Conservation (phyloP, 2,888 invertebrate species). For the Cartodere bifasciata region DNA sequence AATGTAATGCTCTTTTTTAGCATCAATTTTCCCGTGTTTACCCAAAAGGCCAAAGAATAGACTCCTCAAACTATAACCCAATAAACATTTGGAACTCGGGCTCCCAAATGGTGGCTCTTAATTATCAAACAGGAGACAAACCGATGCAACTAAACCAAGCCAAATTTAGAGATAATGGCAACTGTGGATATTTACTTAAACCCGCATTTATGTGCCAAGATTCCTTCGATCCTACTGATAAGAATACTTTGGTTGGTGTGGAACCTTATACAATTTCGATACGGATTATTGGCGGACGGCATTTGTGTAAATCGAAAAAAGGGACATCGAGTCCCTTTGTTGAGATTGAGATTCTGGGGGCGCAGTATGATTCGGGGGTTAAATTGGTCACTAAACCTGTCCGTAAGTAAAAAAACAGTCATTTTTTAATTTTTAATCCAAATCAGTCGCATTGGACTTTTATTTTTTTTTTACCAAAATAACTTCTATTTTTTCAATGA, state of each 20-base stretch:
- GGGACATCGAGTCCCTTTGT: slow-evolving; percentile 85
- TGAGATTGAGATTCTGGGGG: slow-evolving; percentile 81
- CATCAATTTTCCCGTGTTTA: slow-evolving; percentile 88
- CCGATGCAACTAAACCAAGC: slow-evolving; percentile 94
- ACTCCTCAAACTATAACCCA: slow-evolving; percentile 96
- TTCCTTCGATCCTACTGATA: slow-evolving; percentile 66
- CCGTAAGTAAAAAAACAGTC: slow-evolving; percentile 57
- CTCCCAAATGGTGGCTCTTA: slow-evolving; percentile 93
- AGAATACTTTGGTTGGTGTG: slow-evolving; percentile 43
- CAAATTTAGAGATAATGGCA: slow-evolving; percentile 83
- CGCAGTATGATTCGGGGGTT: slow-evolving; percentile 72
- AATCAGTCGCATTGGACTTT: too few species aligned
- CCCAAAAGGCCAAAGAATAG: slow-evolving; percentile 87
- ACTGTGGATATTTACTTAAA: slow-evolving; percentile 84
- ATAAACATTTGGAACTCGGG: slow-evolving; percentile 91
- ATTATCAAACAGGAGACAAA: slow-evolving; percentile 93
- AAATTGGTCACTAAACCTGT: slow-evolving; percentile 78
- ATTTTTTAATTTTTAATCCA: too few species aligned
- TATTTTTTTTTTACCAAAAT: too few species aligned
- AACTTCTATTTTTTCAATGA: too few species aligned
- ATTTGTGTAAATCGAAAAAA: slow-evolving; percentile 70
- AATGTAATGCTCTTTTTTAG: slow-evolving; percentile 21
- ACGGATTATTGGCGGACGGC: slow-evolving; percentile 78
- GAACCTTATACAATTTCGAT: slow-evolving; percentile 54
- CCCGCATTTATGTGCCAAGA: slow-evolving; percentile 80